Conservation (phyloP, 35 echinoderm and acorn worm species). For the Patiria miniata region DNA sequence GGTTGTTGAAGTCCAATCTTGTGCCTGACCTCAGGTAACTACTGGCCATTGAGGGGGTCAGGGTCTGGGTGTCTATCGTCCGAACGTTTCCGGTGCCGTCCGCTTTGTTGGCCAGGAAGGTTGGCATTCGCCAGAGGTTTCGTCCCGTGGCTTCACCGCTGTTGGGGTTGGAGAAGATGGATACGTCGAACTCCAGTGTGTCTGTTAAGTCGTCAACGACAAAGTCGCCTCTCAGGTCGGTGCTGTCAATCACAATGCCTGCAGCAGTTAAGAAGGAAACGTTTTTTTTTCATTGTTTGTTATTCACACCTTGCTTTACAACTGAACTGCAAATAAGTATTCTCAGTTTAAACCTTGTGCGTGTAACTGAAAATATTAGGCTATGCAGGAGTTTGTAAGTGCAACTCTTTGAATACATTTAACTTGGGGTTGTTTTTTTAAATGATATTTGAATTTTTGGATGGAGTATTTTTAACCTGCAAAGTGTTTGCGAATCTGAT, state of each 20-base stretch:
- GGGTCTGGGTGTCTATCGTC: slow-evolving; percentile 49
- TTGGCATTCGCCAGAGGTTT: slow-evolving; percentile 70
- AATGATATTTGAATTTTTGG: too few species aligned
- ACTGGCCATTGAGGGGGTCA: slow-evolving; percentile 56
- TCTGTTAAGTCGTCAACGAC: slow-evolving; percentile 31
- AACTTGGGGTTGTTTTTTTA: too few species aligned
- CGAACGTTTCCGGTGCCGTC: slow-evolving; percentile 49
- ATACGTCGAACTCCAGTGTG: slow-evolving; percentile 55
- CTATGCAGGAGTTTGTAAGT: too few species aligned
- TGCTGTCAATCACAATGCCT: slow-evolving; percentile 73
- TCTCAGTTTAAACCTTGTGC: too few species aligned
- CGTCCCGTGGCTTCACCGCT: slow-evolving; percentile 63
- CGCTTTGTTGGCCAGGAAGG: slow-evolving; percentile 42
- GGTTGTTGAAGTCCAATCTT: slow-evolving; percentile 61
- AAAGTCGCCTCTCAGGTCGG: slow-evolving; percentile 33
- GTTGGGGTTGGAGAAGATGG: slow-evolving; percentile 52
- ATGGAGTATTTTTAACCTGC: too few species aligned
- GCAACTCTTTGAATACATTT: too few species aligned
- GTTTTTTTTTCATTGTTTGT: too few species aligned
- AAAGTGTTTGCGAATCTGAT: too few species aligned
- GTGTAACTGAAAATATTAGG: too few species aligned
- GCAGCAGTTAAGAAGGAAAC: slow-evolving; percentile 1
- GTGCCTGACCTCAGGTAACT: slow-evolving; percentile 41
- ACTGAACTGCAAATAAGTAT: too few species aligned
- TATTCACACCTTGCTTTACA: too few species aligned